phyloP scores from a whole-genome alignment of 1,140 invertebrate species.

The Limonius californicus region DNA sequence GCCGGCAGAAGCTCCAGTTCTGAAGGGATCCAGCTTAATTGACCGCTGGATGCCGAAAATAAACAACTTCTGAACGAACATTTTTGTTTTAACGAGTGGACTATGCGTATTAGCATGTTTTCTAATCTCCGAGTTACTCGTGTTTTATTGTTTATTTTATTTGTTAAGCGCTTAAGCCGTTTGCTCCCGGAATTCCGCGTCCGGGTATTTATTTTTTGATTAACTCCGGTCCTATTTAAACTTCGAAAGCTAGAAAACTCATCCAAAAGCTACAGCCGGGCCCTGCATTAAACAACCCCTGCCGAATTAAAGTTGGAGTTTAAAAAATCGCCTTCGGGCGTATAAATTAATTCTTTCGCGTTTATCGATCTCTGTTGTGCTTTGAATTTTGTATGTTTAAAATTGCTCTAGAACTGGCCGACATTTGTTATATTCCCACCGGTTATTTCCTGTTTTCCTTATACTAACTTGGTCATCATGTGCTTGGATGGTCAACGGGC shows the following conservation, averaged over 20 bases:
- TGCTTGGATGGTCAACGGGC: conserved; percentile 32
- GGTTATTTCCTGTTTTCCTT: conserved; percentile 34
- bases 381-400: conserved; percentile 7
- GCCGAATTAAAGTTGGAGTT: neutral
- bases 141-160: conserved; percentile 21
- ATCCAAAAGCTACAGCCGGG: neutral
- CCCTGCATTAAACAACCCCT: neutral
- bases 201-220: conserved; percentile 6
- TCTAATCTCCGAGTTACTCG: conserved; percentile 16
- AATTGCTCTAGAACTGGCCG: neutral
- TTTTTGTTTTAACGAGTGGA: conserved; percentile 20
- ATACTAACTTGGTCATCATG: conserved; percentile 33
- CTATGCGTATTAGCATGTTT: conserved; percentile 23
- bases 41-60: conserved; percentile 17
- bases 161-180: conserved; percentile 19
- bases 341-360: conserved; percentile 11
- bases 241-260: conserved; percentile 1
- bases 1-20: conserved; percentile 17
- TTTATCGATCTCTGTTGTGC: conserved; percentile 5
- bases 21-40: conserved; percentile 20
- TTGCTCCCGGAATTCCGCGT: neutral
- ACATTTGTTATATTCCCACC: conserved; percentile 34
- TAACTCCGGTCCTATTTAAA: conserved; percentile 1
- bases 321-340: neutral
- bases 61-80: conserved; percentile 21